Conservation (phyloP, 2,888 invertebrate genomes). For the Liopterus haemorrhoidalis region DNA sequence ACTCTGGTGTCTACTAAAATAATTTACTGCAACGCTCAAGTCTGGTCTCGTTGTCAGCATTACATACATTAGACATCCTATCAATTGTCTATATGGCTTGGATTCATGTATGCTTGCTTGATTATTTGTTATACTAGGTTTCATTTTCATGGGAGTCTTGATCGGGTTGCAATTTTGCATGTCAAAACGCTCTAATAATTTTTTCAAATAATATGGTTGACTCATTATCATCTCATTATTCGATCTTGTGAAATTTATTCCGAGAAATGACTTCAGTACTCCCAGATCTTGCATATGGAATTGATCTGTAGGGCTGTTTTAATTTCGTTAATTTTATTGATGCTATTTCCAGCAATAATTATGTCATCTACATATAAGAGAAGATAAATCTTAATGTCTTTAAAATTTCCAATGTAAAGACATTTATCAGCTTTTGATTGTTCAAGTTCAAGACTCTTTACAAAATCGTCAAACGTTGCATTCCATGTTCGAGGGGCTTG, state of each 20-base stretch:
- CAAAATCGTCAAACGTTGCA: too few species aligned
- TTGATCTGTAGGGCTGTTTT: too few species aligned
- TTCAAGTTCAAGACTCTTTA: too few species aligned
- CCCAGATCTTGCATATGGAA: slow-evolving; percentile 31
- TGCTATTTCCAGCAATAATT: too few species aligned
- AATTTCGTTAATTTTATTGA: too few species aligned
- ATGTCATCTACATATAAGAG: too few species aligned
- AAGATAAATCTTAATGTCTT: too few species aligned
- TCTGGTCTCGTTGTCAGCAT: slow-evolving; percentile 12
- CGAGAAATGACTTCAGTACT: slow-evolving; percentile 26
- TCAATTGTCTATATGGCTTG: slow-evolving; percentile 8
- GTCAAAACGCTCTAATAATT: slow-evolving; percentile 26
- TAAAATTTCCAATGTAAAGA: too few species aligned
- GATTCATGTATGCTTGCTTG: neutral
- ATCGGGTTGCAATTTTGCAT: slow-evolving; percentile 29
- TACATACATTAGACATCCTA: slow-evolving; percentile 10
- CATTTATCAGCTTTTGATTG: too few species aligned
- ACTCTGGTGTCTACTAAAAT: slow-evolving; percentile 7
- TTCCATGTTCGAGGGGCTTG: too few species aligned
- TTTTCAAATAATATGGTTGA: slow-evolving; percentile 27
- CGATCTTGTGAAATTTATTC: slow-evolving; percentile 26
- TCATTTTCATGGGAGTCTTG: slow-evolving; percentile 29
- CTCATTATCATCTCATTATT: slow-evolving; percentile 23
- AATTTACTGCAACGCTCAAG: slow-evolving; percentile 3
- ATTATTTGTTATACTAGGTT: slow-evolving; percentile 12